Evolutionary conservation across 2,888 invertebrate genomes (phyloP), one percentile per base, ranked within the genome.

Genomic region (Athetis lepigone): DNA sequence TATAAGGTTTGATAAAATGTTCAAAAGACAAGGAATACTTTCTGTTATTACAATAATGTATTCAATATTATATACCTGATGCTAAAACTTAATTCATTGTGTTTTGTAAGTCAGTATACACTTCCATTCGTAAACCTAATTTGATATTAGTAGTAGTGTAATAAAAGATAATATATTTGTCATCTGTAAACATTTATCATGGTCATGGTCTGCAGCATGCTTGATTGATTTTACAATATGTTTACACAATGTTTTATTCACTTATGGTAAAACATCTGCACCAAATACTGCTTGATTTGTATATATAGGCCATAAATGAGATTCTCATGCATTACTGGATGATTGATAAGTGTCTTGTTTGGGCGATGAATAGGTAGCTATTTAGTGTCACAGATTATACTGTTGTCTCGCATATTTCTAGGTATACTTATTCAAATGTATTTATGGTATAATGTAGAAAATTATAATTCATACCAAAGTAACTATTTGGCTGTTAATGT

Each of bases 391-490:
- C 81, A 74, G 66, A 77, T 68, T 75, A 77, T 71, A 74, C 66
- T 78, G 69, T 80, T 77, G 63, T 81, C 62, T 79, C 61, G 46
- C 78, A 75, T 80, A 70, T 70, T 74, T 78, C 74, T 83, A 83
- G 78, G 59, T 84, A 79, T 78, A 33, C 33, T 33, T 33, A 82
- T 76, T 81, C 62, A 79, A 79, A 61, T 80, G 59, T 80, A 84
- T 81, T 82, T 83, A 80, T 72, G 70, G 59, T 76, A 70, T 67
- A 81, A 79, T 74, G 72, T 79, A 80, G 83, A 78, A 79, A 81
- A 82, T 79, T 76, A 70, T 76, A 73, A 79, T 79, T 79, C 77
- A 85, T 88, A 89, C 89, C 88, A 89, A 89, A 89, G 89, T 88
- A 83, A 85, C 75, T 80, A 75, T 88, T 88, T 85, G 88, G 88